phyloP scores from a whole-genome alignment of 1,140 invertebrate genomes.

The Bursaphelenchus mucronatus region DNA sequence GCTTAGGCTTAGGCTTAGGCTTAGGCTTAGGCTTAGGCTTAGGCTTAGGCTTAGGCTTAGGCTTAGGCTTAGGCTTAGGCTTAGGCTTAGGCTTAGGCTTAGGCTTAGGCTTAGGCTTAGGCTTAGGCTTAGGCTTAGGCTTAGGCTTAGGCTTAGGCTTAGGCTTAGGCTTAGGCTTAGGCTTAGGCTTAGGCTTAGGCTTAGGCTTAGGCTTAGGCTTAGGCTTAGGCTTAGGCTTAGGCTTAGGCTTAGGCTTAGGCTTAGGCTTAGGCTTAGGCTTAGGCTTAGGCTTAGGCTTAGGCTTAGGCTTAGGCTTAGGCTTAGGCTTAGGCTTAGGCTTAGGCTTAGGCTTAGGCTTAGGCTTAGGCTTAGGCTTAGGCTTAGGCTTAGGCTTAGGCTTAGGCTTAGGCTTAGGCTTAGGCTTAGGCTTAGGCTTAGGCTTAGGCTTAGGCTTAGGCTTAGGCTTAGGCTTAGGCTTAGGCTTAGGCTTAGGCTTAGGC shows the following conservation, averaged over 20 bases:
- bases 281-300: slow-evolving; percentile 29
- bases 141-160: no score
- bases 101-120: no score
- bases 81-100: no score
- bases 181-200: slow-evolving; percentile 34
- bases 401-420: slow-evolving; percentile 21
- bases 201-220: slow-evolving; percentile 9
- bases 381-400: slow-evolving; percentile 23
- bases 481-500: no score
- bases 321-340: slow-evolving; percentile 33
- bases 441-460: slow-evolving; percentile 33
- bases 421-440: slow-evolving; percentile 27
- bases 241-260: slow-evolving; percentile 27
- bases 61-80: no score
- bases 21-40: slow-evolving; percentile 29
- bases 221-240: neutral
- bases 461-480: slow-evolving; percentile 35
- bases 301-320: slow-evolving; percentile 28
- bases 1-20: slow-evolving; percentile 20
- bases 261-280: slow-evolving; percentile 28
- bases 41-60: slow-evolving; percentile 33
- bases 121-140: no score
- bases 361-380: slow-evolving; percentile 34
- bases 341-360: slow-evolving; percentile 37
- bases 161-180: no score